Conservation (phyloP, 2,888 invertebrate species). For the Morpho deidamia region DNA sequence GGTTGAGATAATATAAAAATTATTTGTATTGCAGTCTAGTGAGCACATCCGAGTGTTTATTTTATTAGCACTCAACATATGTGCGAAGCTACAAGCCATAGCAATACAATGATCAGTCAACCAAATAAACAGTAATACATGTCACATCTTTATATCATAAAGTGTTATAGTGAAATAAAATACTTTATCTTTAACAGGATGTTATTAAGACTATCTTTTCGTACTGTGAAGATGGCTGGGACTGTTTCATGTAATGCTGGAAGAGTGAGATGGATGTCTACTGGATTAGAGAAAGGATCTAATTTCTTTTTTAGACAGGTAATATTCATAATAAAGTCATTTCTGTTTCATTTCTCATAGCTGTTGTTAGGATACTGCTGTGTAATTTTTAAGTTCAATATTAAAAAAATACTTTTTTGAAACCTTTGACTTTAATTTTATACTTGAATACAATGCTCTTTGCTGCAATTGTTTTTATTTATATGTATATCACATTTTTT, state of each 20-base stretch:
- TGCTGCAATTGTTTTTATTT: no score
- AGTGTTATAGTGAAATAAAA: conserved; percentile 10
- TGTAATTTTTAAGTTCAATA: no score
- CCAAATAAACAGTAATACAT: background rate
- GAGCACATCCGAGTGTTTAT: no score
- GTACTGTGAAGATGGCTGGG: conserved; percentile 34
- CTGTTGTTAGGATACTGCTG: no score
- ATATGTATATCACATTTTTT: no score
- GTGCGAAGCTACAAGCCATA: background rate
- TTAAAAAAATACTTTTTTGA: no score
- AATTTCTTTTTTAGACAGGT: conserved; percentile 70
- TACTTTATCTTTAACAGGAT: conserved; percentile 42
- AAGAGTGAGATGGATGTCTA: conserved; percentile 35
- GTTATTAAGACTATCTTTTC: conserved; percentile 38
- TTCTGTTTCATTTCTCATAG: background rate
- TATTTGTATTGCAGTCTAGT: no score
- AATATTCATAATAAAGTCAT: background rate
- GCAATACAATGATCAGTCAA: conserved; percentile 2
- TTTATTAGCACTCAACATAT: background rate
- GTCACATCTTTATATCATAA: background rate
- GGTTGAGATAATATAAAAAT: no score
- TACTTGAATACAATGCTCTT: no score
- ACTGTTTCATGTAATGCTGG: conserved; percentile 25
- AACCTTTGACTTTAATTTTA: no score
- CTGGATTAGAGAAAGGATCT: conserved; percentile 36